These are phyloP conservation scores for Mongoloraphidia duomilia DNA, from an alignment of 2,888 invertebrate species.

Conservation along the genomic window DNA sequence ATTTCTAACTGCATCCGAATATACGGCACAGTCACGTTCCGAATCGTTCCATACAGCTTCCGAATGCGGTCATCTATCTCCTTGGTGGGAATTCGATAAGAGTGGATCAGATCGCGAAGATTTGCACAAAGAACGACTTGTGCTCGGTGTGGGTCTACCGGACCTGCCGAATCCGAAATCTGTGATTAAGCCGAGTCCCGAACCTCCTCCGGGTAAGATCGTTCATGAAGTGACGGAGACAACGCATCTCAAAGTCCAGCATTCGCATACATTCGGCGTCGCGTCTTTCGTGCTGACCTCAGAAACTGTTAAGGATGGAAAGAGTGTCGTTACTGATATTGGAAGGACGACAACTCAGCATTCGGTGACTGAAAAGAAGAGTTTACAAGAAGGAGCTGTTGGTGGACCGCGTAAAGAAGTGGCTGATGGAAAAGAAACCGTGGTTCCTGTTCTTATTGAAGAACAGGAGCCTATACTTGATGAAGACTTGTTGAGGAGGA, in stretches of 20 bases:
- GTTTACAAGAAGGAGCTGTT: slow-evolving; percentile 12
- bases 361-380: slow-evolving; percentile 5
- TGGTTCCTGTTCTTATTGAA: slow-evolving; percentile 10
- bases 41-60: slow-evolving; percentile 56
- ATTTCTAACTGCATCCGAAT: slow-evolving; percentile 54
- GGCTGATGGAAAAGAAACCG: slow-evolving; percentile 5
- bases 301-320: slow-evolving; percentile 30
- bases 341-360: neutral
- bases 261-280: slow-evolving; percentile 35
- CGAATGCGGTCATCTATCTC: slow-evolving; percentile 42
- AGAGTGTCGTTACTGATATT: neutral
- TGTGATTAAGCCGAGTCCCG: slow-evolving; percentile 28
- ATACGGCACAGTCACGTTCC: slow-evolving; percentile 49
- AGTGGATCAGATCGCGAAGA: slow-evolving; percentile 24
- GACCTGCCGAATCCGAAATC: slow-evolving; percentile 23
- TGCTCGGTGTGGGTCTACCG: slow-evolving; percentile 29
- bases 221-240: slow-evolving; percentile 36
- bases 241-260: slow-evolving; percentile 36
- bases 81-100: slow-evolving; percentile 41
- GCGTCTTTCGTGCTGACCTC: slow-evolving; percentile 37
- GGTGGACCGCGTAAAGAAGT: neutral
- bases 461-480: slow-evolving; percentile 14
- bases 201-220: slow-evolving; percentile 32
- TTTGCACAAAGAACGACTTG: slow-evolving; percentile 29
- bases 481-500: slow-evolving; percentile 25